Conservation (phyloP, 2,888 invertebrate species). For the Synanthedon vespiformis region DNA sequence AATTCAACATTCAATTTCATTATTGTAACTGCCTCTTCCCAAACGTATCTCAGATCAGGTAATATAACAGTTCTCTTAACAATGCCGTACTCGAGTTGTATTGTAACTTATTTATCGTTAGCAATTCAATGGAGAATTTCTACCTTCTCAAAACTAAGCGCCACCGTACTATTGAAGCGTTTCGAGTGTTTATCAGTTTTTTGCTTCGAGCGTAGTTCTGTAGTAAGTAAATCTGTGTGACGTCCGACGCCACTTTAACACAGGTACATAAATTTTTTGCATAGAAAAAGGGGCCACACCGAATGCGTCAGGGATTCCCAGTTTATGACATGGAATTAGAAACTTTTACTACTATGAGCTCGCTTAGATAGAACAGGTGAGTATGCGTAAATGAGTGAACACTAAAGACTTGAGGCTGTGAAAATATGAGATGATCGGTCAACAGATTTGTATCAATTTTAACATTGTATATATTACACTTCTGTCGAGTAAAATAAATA, state of each 20-base stretch:
- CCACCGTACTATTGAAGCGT: slow-evolving; percentile 38
- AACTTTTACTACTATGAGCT: too few species aligned
- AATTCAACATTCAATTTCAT: too few species aligned
- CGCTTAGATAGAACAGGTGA: too few species aligned
- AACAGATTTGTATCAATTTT: too few species aligned
- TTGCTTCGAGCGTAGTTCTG: slow-evolving; percentile 35
- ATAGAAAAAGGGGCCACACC: slow-evolving; percentile 37
- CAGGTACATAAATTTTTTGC: slow-evolving; percentile 51
- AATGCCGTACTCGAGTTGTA: slow-evolving; percentile 12
- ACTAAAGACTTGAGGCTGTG: too few species aligned
- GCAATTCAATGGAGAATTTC: slow-evolving; percentile 18
- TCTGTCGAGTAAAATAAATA: too few species aligned
- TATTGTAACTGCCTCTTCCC: background rate
- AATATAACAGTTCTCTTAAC: slow-evolving; percentile 1
- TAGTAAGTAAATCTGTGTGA: slow-evolving; percentile 52
- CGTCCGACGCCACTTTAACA: slow-evolving; percentile 3
- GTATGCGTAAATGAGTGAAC: too few species aligned
- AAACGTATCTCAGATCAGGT: background rate
- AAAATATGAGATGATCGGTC: too few species aligned
- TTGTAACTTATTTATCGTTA: slow-evolving; percentile 19
- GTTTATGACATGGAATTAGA: too few species aligned
- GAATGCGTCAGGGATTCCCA: slow-evolving; percentile 12
- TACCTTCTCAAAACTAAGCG: slow-evolving; percentile 44
- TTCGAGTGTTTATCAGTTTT: slow-evolving; percentile 22
- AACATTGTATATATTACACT: too few species aligned